These are phyloP conservation scores for Drosophila neocordata DNA, from an alignment of 1,140 invertebrate genomes.

Conservation along the genomic window DNA sequence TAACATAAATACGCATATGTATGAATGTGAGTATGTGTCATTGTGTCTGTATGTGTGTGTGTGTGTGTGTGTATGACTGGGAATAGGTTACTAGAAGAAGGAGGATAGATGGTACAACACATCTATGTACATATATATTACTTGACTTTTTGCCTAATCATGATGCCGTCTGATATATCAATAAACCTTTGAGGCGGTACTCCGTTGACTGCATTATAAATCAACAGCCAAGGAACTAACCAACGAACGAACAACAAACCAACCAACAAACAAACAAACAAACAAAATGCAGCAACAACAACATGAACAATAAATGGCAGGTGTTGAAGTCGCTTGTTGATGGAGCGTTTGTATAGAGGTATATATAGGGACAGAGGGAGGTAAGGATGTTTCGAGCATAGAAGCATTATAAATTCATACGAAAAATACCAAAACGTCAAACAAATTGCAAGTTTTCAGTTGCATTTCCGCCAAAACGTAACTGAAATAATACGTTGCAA, in stretches of 20 bases:
- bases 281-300: slow-evolving; percentile 38
- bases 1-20: slow-evolving; percentile 78
- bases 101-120: not conserved
- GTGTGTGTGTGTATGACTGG: not conserved
- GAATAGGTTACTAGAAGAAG: not conserved
- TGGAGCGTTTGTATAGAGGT: not conserved
- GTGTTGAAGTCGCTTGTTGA: slow-evolving; percentile 62
- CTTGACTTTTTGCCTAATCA: slow-evolving; percentile 55
- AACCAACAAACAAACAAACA: slow-evolving; percentile 31
- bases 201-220: slow-evolving; percentile 45
- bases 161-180: slow-evolving; percentile 63
- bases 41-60: slow-evolving; percentile 13
- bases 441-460: slow-evolving; percentile 81
- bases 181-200: slow-evolving; percentile 55
- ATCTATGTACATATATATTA: slow-evolving; percentile 33
- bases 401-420: slow-evolving; percentile 76
- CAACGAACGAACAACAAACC: slow-evolving; percentile 29
- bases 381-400: too few species aligned
- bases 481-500: slow-evolving; percentile 76
- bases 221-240: slow-evolving; percentile 43
- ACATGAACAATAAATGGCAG: slow-evolving; percentile 53
- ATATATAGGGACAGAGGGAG: not conserved
- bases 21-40: slow-evolving; percentile 24
- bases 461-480: slow-evolving; percentile 79
- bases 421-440: slow-evolving; percentile 77